phyloP scores from a whole-genome alignment of 2,888 invertebrate species.

The Cephus rjabovi region DNA sequence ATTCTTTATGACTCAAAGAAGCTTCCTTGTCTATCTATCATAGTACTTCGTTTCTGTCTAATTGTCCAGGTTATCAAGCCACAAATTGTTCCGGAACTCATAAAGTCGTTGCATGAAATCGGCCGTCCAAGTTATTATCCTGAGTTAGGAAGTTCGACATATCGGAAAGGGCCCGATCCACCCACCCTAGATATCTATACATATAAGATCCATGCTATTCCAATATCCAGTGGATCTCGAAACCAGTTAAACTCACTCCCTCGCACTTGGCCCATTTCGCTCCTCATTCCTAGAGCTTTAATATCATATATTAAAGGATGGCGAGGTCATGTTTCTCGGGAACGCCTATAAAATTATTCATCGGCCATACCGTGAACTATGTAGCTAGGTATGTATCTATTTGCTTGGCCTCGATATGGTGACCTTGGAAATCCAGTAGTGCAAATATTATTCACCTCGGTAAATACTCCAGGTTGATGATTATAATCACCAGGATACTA shows the following conservation, averaged over 20 bases:
- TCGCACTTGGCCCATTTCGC: neutral
- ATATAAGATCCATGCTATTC: neutral
- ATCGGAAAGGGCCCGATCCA: neutral
- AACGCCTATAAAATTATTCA: neutral
- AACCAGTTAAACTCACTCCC: neutral
- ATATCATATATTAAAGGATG: neutral
- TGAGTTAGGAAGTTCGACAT: neutral
- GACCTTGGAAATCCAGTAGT: neutral
- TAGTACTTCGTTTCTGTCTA: neutral
- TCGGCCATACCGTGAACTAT: neutral
- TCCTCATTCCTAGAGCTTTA: neutral
- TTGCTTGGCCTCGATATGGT: neutral
- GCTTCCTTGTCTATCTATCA: neutral
- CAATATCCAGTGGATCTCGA: neutral
- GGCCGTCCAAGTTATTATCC: neutral
- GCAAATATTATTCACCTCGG: neutral
- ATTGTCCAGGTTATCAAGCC: neutral
- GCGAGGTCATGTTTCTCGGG: neutral
- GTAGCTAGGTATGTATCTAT: neutral
- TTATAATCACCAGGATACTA: neutral
- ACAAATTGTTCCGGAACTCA: neutral
- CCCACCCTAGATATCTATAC: neutral
- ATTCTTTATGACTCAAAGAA: neutral
- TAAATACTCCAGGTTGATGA: neutral
- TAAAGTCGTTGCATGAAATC: neutral